Conservation (phyloP, 35 echinoderm and acorn worm species). For the Patiria miniata region DNA sequence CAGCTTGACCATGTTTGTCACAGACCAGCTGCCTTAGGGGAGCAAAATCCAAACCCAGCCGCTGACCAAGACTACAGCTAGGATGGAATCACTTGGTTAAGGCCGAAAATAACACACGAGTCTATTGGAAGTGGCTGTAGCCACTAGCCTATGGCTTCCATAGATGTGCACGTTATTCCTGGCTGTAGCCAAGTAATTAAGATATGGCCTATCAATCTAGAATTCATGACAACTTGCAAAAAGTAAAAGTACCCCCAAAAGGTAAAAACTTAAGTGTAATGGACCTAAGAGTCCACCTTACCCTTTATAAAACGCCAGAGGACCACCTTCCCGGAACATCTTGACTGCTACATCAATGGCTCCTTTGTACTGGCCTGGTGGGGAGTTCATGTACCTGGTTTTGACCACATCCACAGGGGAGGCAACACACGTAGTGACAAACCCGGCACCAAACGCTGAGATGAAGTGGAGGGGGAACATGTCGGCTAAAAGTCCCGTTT, state of each 20-base stretch:
- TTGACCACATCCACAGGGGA: slow-evolving; percentile 94
- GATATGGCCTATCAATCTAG: too few relatives aligned
- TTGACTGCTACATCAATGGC: slow-evolving; percentile 80
- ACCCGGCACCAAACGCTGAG: slow-evolving; percentile 92
- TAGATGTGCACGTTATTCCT: too few relatives aligned
- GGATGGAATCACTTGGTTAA: too few relatives aligned
- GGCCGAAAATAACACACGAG: too few relatives aligned
- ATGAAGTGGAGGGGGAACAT: slow-evolving; percentile 84
- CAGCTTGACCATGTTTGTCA: too few relatives aligned
- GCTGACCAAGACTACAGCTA: too few relatives aligned
- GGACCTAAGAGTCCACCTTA: slow-evolving; percentile 58
- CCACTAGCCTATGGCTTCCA: too few relatives aligned
- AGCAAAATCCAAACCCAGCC: too few relatives aligned
- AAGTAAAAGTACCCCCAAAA: background rate
- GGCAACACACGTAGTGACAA: slow-evolving; percentile 83
- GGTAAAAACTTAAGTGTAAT: background rate
- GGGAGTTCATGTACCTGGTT: slow-evolving; percentile 94
- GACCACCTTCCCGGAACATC: slow-evolving; percentile 92
- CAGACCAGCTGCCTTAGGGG: too few relatives aligned
- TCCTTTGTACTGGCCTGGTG: slow-evolving; percentile 78
- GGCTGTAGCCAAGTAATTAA: too few relatives aligned
- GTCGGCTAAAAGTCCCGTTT: slow-evolving; percentile 49
- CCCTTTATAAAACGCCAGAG: slow-evolving; percentile 97
- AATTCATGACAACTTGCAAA: background rate
- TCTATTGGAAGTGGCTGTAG: too few relatives aligned